Base-by-base conservation (phyloP, 1,140 invertebrate species). In the Zaprionus lachaisei region DNA sequence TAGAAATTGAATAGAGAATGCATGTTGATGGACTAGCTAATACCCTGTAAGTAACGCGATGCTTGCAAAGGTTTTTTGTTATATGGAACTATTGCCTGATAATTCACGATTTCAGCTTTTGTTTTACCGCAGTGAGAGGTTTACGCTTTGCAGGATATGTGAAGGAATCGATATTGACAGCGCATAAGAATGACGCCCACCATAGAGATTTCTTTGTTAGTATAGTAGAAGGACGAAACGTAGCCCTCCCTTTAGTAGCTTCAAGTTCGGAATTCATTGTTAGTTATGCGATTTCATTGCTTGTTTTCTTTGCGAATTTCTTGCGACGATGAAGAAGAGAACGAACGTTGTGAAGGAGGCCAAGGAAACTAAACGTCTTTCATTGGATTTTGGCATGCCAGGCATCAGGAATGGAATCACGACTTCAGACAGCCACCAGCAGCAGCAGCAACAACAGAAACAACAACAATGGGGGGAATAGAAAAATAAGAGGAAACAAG, bases 281-380 rank as follows among this genome's bases (percentile, higher is more conserved):
- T 91, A 90, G 85, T 90, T 90, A 90, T 90, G 85, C 85, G 85
- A 90, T 90, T 90, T 90, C 85, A 91, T 90, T 90, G 85, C 85
- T 90, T 90, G 85, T 90, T 90, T 90, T 90, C 86, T 90, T 90
- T 85, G 62, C 79, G 85, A 91, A 85, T 91, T 90, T 81, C 81
- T 82, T 63, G 76, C 70, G 72, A 81, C 71, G 28, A 31, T 31
- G 31, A 41, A 9, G 17, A 24, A 14, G 26, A 37, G 26, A 20
- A 61, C 12, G 67, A 56, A 28, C 28, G 34, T 15, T 15, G 57
- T 44, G 70, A 69, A 60, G 69, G 54, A 57, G 64, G 57, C 78
- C 68, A 79, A 65, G 78, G 78, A 66, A 89, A 85, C 85, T 89
- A 90, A 89, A 89, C 85, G 85, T 81, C 85, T 89, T 90, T 85